These are phyloP conservation scores for Thalassarche chlororhynchos DNA, from an alignment of 2,113 vertebrate species.

Conservation along the genomic window DNA sequence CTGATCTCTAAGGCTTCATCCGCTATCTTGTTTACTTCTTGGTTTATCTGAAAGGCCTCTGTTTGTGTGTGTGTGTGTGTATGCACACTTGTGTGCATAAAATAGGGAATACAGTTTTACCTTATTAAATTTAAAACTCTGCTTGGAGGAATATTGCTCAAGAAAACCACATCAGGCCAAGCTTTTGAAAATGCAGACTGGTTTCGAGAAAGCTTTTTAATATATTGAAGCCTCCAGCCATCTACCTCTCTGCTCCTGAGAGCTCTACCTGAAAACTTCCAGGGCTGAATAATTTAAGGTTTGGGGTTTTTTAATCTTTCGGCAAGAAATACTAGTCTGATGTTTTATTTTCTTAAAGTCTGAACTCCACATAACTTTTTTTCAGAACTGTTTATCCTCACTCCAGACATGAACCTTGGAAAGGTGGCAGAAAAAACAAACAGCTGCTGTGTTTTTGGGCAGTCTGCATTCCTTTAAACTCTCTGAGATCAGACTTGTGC, in stretches of 20 bases:
- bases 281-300: constrained; percentile 53
- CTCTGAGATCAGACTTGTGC: constrained; percentile 67
- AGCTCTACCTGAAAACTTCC: constrained; percentile 62
- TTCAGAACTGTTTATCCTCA: constrained; percentile 74
- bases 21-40: not conserved
- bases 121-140: constrained; percentile 9
- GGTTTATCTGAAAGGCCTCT: not conserved
- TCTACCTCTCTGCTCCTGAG: constrained; percentile 10
- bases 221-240: constrained; percentile 35
- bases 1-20: not conserved
- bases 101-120: not conserved
- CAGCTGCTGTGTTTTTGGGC: constrained; percentile 70
- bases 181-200: constrained; percentile 32
- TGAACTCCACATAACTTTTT: constrained; percentile 61
- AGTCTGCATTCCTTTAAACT: constrained; percentile 80
- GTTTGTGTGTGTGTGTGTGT: not conserved
- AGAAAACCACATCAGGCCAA: constrained; percentile 43
- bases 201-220: constrained; percentile 45
- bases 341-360: constrained; percentile 77
- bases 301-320: not conserved
- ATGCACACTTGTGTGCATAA: not conserved
- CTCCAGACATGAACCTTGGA: constrained; percentile 78
- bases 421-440: constrained; percentile 82
- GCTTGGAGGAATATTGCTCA: constrained; percentile 51
- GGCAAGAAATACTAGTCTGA: constrained; percentile 61